Base-by-base conservation (phyloP, 1,140 invertebrate species). In the Sinella curviseta region DNA sequence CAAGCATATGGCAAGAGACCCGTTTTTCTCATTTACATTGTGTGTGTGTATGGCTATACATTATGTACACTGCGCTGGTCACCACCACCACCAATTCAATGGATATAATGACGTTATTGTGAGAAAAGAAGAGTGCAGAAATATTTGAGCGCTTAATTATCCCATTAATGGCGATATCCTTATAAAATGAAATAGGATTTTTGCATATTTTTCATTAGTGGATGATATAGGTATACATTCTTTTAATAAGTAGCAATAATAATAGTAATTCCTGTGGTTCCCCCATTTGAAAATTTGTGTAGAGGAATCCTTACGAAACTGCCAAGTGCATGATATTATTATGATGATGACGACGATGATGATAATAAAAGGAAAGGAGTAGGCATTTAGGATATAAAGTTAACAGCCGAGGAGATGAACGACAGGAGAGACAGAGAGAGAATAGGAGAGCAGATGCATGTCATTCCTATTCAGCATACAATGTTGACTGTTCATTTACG, bases 371-470 rank as follows among this genome's bases (percentile, higher is more conserved):
- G n/a, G n/a, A n/a, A n/a, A n/a, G n/a, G n/a, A n/a, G n/a, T n/a
- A n/a, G n/a, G n/a, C n/a, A n/a, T n/a, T n/a, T n/a, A n/a, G n/a
- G n/a, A n/a, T n/a, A n/a, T n/a, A n/a, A n/a, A n/a, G n/a, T n/a
- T n/a, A n/a, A n/a, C n/a, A n/a, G n/a, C n/a, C n/a, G n/a, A n/a
- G n/a, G n/a, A n/a, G n/a, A n/a, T n/a, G n/a, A n/a, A n/a, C n/a
- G n/a, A n/a, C n/a, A n/a, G n/a, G n/a, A n/a, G n/a, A n/a, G n/a
- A n/a, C n/a, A n/a, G n/a, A n/a, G n/a, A n/a, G n/a, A n/a, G n/a
- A n/a, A n/a, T n/a, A n/a, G 24, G 24, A 65, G 57, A 65, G 4
- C 57, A 65, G 57, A 65, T 65, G 57, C 57, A 65, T 26, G 57
- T 26, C 57, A 65, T 65, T 14, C 24, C 26, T 17, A 12, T 65